phyloP scores from a whole-genome alignment of 2,797 vertebrate genomes.

The Tauraco hartlaubi region DNA sequence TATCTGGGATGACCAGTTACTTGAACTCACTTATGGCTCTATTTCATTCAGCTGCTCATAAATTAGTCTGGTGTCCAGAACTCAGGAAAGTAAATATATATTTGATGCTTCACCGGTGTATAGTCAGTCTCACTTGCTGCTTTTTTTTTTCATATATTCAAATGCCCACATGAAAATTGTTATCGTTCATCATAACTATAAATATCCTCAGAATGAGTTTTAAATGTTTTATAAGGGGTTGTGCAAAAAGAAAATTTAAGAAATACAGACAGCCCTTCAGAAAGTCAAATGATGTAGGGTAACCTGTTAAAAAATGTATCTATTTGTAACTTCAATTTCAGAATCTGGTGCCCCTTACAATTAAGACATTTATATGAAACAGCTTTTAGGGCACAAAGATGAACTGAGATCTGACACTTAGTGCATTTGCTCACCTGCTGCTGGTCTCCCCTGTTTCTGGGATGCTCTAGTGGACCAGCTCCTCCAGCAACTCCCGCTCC shows the following conservation, averaged over 20 bases:
- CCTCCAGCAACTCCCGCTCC: not conserved
- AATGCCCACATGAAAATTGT: not conserved
- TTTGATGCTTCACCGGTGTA: not conserved
- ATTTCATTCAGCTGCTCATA: constrained; percentile 50
- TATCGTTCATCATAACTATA: not conserved
- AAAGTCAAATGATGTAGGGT: not conserved
- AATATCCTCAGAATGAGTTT: not conserved
- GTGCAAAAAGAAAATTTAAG: not conserved
- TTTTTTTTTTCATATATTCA: not conserved
- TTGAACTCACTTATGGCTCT: not conserved
- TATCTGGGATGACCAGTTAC: constrained; percentile 27
- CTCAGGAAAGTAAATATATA: constrained; percentile 24
- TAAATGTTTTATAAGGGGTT: not conserved
- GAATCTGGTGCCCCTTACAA: not conserved
- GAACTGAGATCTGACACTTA: not conserved
- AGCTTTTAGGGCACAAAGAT: not conserved
- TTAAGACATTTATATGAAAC: not conserved
- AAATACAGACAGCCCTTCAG: not conserved
- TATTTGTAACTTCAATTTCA: not conserved
- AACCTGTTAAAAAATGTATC: not conserved
- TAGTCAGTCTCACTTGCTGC: not conserved
- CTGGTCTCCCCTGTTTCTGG: not conserved
- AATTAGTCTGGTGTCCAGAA: constrained; percentile 3
- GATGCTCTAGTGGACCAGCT: not conserved
- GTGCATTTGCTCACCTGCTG: not conserved